Conservation (phyloP, 2,113 vertebrate species). For the Trinectes maculatus region DNA sequence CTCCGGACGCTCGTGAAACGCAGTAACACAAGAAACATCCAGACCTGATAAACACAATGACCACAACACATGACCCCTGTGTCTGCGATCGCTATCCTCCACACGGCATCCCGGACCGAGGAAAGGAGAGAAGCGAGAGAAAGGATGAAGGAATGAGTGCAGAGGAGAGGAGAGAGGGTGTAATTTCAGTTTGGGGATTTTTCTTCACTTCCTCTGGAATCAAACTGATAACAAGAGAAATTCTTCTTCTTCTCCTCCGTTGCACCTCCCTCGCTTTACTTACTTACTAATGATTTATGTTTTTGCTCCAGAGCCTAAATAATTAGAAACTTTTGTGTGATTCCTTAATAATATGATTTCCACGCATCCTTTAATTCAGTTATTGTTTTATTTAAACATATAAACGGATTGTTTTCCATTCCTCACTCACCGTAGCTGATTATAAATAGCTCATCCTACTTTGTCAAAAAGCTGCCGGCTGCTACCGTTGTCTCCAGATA, state of each 20-base stretch:
- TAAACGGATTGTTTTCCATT: background rate
- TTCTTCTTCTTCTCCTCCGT: too few species aligned
- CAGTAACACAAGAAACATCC: conserved; percentile 62
- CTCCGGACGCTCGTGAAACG: conserved; percentile 30
- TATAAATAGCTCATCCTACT: background rate
- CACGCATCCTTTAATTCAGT: too few species aligned
- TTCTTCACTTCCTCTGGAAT: conserved; percentile 32
- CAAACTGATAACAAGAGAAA: conserved; percentile 28
- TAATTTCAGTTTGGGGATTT: conserved; percentile 31
- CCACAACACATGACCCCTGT: conserved; percentile 45
- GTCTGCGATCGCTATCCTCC: conserved; percentile 55
- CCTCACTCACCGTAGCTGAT: too few species aligned
- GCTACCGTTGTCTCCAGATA: background rate
- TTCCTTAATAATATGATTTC: too few species aligned
- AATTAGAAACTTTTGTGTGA: too few species aligned
- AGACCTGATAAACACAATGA: conserved; percentile 45
- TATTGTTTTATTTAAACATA: too few species aligned
- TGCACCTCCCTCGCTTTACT: too few species aligned
- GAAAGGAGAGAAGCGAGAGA: conserved; percentile 55
- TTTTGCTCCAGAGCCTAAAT: too few species aligned
- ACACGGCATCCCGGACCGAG: conserved; percentile 16
- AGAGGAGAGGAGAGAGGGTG: conserved; percentile 21
- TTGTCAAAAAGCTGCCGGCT: background rate
- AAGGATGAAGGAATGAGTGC: background rate
- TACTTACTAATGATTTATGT: too few species aligned